Evolutionary conservation across 2,113 vertebrate species (phyloP), one percentile per base, ranked within the genome.

Genomic region (Merops nubicus): DNA sequence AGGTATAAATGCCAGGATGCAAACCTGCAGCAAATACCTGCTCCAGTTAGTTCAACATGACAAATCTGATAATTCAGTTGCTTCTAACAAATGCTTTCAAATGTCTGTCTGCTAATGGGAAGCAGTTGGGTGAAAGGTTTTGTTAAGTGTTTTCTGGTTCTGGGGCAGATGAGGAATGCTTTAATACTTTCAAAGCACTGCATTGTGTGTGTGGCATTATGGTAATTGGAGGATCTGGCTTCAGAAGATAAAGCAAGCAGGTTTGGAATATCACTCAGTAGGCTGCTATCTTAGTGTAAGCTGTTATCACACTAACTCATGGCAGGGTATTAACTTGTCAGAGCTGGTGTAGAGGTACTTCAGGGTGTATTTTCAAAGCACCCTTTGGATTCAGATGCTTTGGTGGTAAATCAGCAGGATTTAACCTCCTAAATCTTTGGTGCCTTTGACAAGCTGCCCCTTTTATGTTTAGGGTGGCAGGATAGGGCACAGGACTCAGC

Each of bases 321-420:
- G 60, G 81, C 22, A 67, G 92, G 91, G 88, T 89, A 96, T 95
- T 96, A 96, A 91, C 88, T 94, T 97, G 93, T 97, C 93, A 91
- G 75, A 86, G 86, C 95, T 91, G 80, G 28, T 93, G 51, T 31
- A 56, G 73, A 75, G 88, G 42, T 69, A 29, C 85, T 95, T 88
- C 17, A 73, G 57, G 88, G 84, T 76, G 42, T 31, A 64, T 85
- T 96, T 93, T 77, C 88, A 91, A 93, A 94, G 91, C 70, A 36
- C 50, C 34, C 63, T 88, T 77, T 88, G 91, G 90, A 89, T 94
- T 96, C 91, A 91, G 90, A 77, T 91, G 88, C 73, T 47, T 84
- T 73, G 8, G 19, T 75, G 17, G 80, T 79, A 93, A 91, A 76
- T 68, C 56, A 67, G 54, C 79, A 64, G 92, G 93, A 69, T 95